phyloP scores from a whole-genome alignment of 2,888 invertebrate genomes.

The Agrilus mali region DNA sequence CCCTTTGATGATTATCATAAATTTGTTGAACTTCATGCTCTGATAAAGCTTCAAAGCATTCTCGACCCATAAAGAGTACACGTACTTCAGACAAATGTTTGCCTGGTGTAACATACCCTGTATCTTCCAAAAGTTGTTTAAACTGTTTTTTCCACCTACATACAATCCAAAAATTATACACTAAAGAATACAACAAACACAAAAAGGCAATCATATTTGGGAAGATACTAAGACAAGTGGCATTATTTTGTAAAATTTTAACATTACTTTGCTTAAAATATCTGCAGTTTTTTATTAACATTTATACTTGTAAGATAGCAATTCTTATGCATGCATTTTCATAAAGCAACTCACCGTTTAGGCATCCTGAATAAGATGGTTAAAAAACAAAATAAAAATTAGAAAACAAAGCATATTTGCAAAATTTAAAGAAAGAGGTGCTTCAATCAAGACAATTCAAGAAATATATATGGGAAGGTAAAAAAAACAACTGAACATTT shows the following conservation, averaged over 20 bases:
- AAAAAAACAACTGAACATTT: slow-evolving; percentile 8
- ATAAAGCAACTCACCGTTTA: slow-evolving; percentile 15
- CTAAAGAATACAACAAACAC: no score
- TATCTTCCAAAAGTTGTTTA: slow-evolving; percentile 83
- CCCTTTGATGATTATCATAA: slow-evolving; percentile 87
- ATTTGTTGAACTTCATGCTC: slow-evolving; percentile 85
- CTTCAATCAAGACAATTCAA: slow-evolving; percentile 6
- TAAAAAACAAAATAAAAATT: slow-evolving; percentile 7
- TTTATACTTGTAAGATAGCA: no score
- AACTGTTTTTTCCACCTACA: slow-evolving; percentile 87
- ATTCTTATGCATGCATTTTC: no score
- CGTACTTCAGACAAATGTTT: slow-evolving; percentile 82
- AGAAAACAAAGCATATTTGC: not conserved
- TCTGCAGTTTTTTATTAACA: no score
- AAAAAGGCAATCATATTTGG: no score
- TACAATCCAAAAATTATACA: not conserved
- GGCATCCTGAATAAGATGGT: slow-evolving; percentile 17
- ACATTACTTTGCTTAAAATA: no score
- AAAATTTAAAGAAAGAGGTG: slow-evolving; percentile 2
- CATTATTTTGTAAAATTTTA: no score
- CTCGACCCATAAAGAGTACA: slow-evolving; percentile 85
- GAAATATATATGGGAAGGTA: slow-evolving; percentile 4
- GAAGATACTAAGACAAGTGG: no score
- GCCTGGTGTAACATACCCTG: slow-evolving; percentile 91
- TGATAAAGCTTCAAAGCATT: slow-evolving; percentile 84